These are phyloP conservation scores for Forbesichthys agassizii DNA, from an alignment of 2,113 vertebrate genomes.

Conservation along the genomic window DNA sequence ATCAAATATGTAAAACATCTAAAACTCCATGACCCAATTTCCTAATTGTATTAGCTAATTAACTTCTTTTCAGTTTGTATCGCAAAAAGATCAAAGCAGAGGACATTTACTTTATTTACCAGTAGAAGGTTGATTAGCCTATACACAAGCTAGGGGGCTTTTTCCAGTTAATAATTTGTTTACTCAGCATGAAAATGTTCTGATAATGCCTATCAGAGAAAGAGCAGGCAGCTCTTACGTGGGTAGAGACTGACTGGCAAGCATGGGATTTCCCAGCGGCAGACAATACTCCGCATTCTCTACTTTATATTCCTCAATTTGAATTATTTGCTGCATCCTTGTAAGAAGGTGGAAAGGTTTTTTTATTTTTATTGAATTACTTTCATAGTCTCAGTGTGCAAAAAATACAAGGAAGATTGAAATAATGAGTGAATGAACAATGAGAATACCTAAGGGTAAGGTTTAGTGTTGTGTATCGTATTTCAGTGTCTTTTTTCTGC, in stretches of 20 bases:
- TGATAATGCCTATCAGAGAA: conserved; percentile 17
- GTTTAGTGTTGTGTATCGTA: neutral
- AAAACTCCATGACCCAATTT: conserved; percentile 17
- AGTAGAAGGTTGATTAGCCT: conserved; percentile 16
- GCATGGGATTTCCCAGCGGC: conserved; percentile 23
- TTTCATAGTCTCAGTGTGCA: no score
- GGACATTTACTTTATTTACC: conserved; percentile 25
- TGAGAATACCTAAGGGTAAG: neutral
- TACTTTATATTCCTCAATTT: no score
- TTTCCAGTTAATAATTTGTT: conserved; percentile 41
- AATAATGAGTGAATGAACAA: neutral
- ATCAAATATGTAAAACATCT: conserved; percentile 54
- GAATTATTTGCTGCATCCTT: no score
- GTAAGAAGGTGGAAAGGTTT: no score
- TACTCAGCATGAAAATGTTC: conserved; percentile 21
- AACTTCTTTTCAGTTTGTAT: conserved; percentile 2
- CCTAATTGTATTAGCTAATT: conserved; percentile 28
- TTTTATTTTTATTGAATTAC: no score
- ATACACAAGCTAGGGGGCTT: neutral
- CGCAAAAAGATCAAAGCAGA: conserved; percentile 19
- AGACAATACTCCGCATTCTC: conserved; percentile 23
- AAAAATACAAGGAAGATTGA: neutral
- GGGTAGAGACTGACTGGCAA: conserved; percentile 28
- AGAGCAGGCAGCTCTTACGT: conserved; percentile 19
- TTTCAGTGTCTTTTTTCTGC: neutral